These are phyloP conservation scores for Hydrotaea cyrtoneurina DNA, from an alignment of 2,888 invertebrate genomes.

Conservation along the genomic window DNA sequence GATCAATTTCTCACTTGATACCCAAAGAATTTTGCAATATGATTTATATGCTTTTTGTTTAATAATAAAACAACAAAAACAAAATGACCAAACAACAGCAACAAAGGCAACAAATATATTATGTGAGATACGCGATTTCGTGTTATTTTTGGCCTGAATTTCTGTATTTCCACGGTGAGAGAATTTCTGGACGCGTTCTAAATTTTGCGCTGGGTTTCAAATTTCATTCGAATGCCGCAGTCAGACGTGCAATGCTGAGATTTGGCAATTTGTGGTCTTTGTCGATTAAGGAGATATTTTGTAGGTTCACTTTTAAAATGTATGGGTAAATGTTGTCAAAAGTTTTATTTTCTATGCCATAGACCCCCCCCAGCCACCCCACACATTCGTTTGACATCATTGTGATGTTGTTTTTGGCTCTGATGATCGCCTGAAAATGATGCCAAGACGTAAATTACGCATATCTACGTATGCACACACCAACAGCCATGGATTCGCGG, in stretches of 20 bases:
- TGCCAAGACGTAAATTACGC: conserved; percentile 62
- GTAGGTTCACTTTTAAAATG: too few relatives aligned
- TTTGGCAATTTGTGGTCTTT: background rate
- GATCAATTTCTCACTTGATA: conserved; percentile 63
- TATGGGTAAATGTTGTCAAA: background rate
- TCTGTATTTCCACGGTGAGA: conserved; percentile 4
- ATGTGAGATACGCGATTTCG: conserved; percentile 24
- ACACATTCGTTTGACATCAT: conserved; percentile 59
- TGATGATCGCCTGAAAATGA: conserved; percentile 51
- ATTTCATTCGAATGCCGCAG: background rate
- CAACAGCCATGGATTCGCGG: conserved; percentile 43
- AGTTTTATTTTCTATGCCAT: background rate
- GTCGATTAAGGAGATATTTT: background rate
- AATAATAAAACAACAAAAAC: background rate
- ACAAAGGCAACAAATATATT: conserved; percentile 14
- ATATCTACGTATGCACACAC: background rate
- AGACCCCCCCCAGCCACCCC: background rate
- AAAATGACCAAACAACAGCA: background rate
- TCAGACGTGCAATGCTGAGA: background rate
- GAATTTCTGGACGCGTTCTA: conserved; percentile 17
- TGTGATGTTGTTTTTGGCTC: conserved; percentile 64
- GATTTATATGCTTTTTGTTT: conserved; percentile 49
- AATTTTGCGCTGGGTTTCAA: conserved; percentile 28
- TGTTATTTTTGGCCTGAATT: conserved; percentile 54
- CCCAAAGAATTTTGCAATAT: conserved; percentile 66